Conservation (phyloP, 2,888 invertebrate species). For the Metellina segmentata region DNA sequence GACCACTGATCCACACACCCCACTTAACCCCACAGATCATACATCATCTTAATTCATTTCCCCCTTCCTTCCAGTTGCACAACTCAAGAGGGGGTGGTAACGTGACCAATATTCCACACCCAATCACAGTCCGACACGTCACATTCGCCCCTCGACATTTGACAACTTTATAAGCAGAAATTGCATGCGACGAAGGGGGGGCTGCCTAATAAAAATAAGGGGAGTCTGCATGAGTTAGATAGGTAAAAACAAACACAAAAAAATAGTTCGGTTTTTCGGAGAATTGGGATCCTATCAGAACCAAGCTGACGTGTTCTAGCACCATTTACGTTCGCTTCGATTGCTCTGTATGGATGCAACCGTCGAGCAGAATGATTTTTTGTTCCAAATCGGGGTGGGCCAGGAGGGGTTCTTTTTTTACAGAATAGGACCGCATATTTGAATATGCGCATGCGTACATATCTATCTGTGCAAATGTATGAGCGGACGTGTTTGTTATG, state of each 20-base stretch:
- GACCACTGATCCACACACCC: constrained; percentile 35
- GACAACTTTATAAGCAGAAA: constrained; percentile 64
- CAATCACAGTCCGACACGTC: constrained; percentile 48
- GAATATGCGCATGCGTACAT: constrained; percentile 36
- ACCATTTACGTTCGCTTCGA: constrained; percentile 52
- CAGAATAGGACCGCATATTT: constrained; percentile 1
- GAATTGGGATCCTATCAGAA: not conserved
- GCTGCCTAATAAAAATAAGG: not conserved
- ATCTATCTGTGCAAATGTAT: constrained; percentile 38
- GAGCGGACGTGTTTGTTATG: constrained; percentile 4
- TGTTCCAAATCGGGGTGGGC: not conserved
- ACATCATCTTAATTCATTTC: constrained; percentile 35
- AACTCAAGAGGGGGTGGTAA: constrained; percentile 10
- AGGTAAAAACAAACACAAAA: constrained; percentile 36
- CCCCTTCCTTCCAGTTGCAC: constrained; percentile 5
- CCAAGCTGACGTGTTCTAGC: constrained; percentile 45
- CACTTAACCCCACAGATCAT: constrained; percentile 62
- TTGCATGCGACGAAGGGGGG: constrained; percentile 22
- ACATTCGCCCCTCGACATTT: constrained; percentile 40
- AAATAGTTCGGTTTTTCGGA: constrained; percentile 15
- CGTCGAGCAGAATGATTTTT: constrained; percentile 57
- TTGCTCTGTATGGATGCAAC: constrained; percentile 54
- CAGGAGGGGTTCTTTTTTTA: constrained; percentile 15
- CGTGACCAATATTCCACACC: constrained; percentile 4
- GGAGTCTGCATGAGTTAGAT: not conserved